phyloP scores from a whole-genome alignment of 2,113 vertebrate genomes.

The Ailurus styani region DNA sequence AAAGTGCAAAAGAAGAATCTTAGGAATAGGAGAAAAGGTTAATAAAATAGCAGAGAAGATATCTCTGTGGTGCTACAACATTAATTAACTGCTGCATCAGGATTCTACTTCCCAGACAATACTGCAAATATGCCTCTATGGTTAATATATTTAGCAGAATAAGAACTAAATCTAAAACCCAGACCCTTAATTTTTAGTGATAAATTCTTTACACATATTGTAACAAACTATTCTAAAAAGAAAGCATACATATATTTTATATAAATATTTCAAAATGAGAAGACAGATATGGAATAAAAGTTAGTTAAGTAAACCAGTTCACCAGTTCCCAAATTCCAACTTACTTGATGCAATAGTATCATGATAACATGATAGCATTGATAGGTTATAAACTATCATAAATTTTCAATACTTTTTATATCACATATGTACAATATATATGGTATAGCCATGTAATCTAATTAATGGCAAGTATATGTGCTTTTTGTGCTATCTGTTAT shows the following conservation, averaged over 20 bases:
- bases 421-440: background rate
- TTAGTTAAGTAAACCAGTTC: background rate
- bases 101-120: background rate
- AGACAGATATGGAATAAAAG: background rate
- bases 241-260: background rate
- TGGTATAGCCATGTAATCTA: background rate
- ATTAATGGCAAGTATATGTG: background rate
- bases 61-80: background rate
- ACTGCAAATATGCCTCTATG: background rate
- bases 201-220: background rate
- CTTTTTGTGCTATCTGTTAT: background rate
- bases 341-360: background rate
- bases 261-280: constrained; percentile 4
- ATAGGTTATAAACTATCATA: background rate
- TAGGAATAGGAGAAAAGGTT: background rate
- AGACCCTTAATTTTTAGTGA: background rate
- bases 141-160: background rate
- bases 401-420: background rate
- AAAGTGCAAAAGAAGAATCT: background rate
- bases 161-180: background rate
- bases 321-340: background rate
- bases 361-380: background rate
- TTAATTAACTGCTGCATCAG: background rate
- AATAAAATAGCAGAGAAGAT: background rate
- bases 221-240: constrained; percentile 1